Percentiles rank a stretch among this genome's conserved stretches.
phyloP scores from a whole-genome alignment of 2,888 invertebrate genomes.

The Cephus spinipes region DNA sequence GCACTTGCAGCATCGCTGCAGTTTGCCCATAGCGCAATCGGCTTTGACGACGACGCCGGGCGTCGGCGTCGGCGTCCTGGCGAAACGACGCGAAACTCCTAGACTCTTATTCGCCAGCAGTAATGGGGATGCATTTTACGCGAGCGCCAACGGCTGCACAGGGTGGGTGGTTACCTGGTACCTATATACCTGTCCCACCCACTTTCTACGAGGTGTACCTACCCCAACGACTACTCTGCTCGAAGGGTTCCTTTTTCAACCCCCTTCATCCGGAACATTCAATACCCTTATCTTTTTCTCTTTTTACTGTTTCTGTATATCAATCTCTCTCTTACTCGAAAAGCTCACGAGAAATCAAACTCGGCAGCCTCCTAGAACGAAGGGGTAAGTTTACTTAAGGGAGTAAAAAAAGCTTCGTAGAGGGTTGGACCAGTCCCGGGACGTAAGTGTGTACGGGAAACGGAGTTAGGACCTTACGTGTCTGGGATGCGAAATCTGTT shows the following conservation, averaged over 20 bases:
- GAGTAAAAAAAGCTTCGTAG: background rate
- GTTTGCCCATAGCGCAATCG: no score
- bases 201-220: no score
- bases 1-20: no score
- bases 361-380: background rate
- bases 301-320: no score
- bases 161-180: background rate
- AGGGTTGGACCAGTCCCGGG: no score
- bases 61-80: no score
- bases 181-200: no score
- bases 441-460: constrained; percentile 3
- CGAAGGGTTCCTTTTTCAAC: background rate
- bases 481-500: constrained; percentile 35
- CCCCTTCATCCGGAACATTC: background rate
- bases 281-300: no score
- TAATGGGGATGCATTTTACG: constrained; percentile 4
- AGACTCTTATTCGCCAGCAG: background rate
- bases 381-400: background rate
- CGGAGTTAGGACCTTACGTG: constrained; percentile 30
- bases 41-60: no score
- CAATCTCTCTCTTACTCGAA: no score
- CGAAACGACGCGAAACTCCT: constrained; percentile 4
- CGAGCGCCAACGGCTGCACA: background rate
- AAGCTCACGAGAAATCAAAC: constrained; percentile 16
- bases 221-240: background rate